Evolutionary conservation across 2,888 invertebrate genomes (phyloP).

Genomic region (Ectemnius continuus): DNA sequence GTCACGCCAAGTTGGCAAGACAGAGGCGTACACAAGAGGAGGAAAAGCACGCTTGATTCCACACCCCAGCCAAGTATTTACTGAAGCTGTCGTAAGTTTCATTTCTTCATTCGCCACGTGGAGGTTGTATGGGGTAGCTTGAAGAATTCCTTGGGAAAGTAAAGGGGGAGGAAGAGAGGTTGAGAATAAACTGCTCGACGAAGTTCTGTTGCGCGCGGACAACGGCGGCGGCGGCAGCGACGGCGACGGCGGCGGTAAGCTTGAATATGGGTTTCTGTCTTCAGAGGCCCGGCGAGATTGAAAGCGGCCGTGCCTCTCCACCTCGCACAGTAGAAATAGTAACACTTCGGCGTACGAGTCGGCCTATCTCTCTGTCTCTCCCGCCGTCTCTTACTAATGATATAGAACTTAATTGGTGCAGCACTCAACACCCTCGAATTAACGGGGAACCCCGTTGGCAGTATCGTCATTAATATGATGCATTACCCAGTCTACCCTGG

Average conservation of each 20-base stretch:
- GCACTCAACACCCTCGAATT: conserved; percentile 63
- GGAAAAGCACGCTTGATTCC: neutral
- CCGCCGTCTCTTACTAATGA: conserved; percentile 57
- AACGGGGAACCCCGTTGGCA: conserved; percentile 53
- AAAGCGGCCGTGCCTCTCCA: conserved; percentile 21
- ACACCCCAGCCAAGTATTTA: too few species aligned
- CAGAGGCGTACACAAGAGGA: too few species aligned
- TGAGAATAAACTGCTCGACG: conserved; percentile 3
- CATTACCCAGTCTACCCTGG: conserved; percentile 53
- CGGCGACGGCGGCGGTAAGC: conserved; percentile 7
- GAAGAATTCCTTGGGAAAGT: conserved; percentile 18
- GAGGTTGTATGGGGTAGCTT: neutral
- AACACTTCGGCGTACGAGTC: conserved; percentile 21
- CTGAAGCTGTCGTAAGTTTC: conserved; percentile 4
- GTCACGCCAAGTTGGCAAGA: conserved; percentile 31
- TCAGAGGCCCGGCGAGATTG: conserved; percentile 23
- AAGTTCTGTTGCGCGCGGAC: neutral
- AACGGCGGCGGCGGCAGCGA: neutral
- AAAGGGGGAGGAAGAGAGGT: too few species aligned
- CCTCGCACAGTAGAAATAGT: conserved; percentile 33
- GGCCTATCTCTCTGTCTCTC: neutral
- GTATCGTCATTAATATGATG: conserved; percentile 66
- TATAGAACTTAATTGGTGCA: conserved; percentile 62
- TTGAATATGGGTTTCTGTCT: conserved; percentile 29
- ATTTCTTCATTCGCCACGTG: conserved; percentile 1